Conservation (phyloP, 2,888 invertebrate genomes). For the Nomada hirtipes region DNA sequence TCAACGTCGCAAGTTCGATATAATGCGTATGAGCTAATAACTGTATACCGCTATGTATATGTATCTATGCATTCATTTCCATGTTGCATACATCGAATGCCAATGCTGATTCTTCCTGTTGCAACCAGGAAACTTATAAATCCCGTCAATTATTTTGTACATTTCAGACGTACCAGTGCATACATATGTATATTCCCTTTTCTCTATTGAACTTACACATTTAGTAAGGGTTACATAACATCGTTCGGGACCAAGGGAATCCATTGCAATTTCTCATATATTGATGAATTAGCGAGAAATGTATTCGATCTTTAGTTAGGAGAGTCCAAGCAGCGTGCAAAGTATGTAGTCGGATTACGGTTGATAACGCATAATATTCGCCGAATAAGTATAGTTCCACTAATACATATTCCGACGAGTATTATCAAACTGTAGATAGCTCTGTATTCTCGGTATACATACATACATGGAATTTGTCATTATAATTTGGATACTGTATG, state of each 20-base stretch:
- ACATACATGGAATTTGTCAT: conserved; percentile 25
- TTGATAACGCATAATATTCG: background rate
- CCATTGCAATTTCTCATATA: background rate
- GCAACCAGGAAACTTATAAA: background rate
- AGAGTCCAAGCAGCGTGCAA: background rate
- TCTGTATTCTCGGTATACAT: background rate
- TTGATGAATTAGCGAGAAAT: background rate
- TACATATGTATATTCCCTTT: background rate
- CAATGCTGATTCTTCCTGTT: conserved; percentile 1
- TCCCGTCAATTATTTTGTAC: background rate
- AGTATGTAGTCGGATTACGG: background rate
- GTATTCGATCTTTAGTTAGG: background rate
- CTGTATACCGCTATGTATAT: conserved; percentile 9
- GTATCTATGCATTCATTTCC: background rate
- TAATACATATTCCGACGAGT: background rate
- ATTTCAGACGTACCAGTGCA: background rate
- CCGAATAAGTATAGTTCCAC: background rate
- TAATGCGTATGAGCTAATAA: conserved; percentile 23
- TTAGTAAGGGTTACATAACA: conserved; percentile 38
- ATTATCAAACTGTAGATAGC: conserved; percentile 15
- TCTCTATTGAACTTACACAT: conserved; percentile 17
- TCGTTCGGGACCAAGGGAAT: conserved; percentile 2
- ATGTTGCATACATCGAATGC: conserved; percentile 1
- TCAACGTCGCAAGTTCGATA: conserved; percentile 31
- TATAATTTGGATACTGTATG: background rate